Evolutionary conservation across 2,888 invertebrate species (phyloP).

Genomic region (Monopis laevigella): DNA sequence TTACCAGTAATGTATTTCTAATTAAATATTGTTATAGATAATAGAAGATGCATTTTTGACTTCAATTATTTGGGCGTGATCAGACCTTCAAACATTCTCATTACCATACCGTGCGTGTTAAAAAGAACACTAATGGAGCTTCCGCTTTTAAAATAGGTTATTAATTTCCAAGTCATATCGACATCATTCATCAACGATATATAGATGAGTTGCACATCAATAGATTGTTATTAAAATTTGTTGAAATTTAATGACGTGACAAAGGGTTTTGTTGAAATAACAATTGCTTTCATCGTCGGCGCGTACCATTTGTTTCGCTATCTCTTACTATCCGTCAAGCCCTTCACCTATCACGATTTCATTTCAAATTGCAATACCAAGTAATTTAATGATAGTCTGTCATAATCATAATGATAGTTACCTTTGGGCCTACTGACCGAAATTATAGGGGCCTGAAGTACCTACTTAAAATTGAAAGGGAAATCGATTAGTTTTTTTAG

Average conservation of each 20-base stretch:
- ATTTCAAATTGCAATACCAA: slow-evolving; percentile 53
- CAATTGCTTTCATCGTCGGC: slow-evolving; percentile 3
- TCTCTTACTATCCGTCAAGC: slow-evolving; percentile 26
- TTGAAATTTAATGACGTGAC: too few relatives aligned
- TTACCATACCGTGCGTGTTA: slow-evolving; percentile 24
- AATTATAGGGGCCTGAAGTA: too few relatives aligned
- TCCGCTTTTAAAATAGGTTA: slow-evolving; percentile 11
- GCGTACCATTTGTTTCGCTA: slow-evolving; percentile 8
- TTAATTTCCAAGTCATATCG: slow-evolving; percentile 4
- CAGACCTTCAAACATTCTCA: slow-evolving; percentile 26
- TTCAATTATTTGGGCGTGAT: slow-evolving; percentile 28
- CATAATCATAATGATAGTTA: slow-evolving; percentile 15
- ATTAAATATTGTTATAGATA: not conserved
- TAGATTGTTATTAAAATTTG: too few relatives aligned
- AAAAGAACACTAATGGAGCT: slow-evolving; percentile 6
- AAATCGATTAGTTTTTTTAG: too few relatives aligned
- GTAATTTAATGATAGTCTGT: slow-evolving; percentile 43
- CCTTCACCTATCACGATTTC: slow-evolving; percentile 62
- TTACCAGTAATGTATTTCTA: not conserved
- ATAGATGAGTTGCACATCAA: too few relatives aligned
- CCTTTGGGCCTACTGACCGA: slow-evolving; percentile 10
- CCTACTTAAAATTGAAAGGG: too few relatives aligned
- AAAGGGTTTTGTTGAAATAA: too few relatives aligned
- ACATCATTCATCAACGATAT: too few relatives aligned
- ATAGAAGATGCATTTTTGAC: slow-evolving; percentile 22